phyloP scores from a whole-genome alignment of 1,140 invertebrate species.

The Aphelinus certus region DNA sequence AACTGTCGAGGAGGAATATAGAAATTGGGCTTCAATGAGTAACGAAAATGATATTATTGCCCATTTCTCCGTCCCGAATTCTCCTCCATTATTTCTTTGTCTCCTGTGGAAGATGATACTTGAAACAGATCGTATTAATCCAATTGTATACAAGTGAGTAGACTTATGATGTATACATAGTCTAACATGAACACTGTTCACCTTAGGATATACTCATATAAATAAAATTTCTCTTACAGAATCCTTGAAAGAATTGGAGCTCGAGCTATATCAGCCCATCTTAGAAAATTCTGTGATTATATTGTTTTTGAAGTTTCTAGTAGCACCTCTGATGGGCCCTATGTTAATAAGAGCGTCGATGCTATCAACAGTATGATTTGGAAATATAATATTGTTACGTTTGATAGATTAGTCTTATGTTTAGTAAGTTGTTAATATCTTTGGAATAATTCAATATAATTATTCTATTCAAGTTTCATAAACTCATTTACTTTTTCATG shows the following conservation, averaged over 20 bases:
- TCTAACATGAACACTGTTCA: not conserved
- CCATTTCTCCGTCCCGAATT: slow-evolving; percentile 91
- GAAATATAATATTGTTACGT: slow-evolving; percentile 96
- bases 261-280: slow-evolving; percentile 85
- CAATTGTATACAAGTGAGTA: slow-evolving; percentile 91
- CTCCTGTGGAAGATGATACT: slow-evolving; percentile 96
- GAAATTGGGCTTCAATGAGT: slow-evolving; percentile 96
- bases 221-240: slow-evolving; percentile 65
- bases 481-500: slow-evolving; percentile 48
- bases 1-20: slow-evolving; percentile 92
- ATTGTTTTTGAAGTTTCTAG: slow-evolving; percentile 91
- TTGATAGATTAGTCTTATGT: slow-evolving; percentile 91
- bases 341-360: slow-evolving; percentile 93
- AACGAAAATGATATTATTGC: slow-evolving; percentile 96
- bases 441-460: too few relatives aligned
- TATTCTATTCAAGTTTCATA: slow-evolving; percentile 13
- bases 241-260: slow-evolving; percentile 94
- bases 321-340: slow-evolving; percentile 81
- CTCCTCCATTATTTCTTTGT: slow-evolving; percentile 88
- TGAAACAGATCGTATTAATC: slow-evolving; percentile 91
- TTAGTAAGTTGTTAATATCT: slow-evolving; percentile 69
- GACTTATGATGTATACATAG: not conserved
- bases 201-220: too few relatives aligned
- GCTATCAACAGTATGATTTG: slow-evolving; percentile 96
- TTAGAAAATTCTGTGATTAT: slow-evolving; percentile 95